Evolutionary conservation across 1,140 invertebrate genomes (phyloP).

Genomic region (Lucilia cuprina): DNA sequence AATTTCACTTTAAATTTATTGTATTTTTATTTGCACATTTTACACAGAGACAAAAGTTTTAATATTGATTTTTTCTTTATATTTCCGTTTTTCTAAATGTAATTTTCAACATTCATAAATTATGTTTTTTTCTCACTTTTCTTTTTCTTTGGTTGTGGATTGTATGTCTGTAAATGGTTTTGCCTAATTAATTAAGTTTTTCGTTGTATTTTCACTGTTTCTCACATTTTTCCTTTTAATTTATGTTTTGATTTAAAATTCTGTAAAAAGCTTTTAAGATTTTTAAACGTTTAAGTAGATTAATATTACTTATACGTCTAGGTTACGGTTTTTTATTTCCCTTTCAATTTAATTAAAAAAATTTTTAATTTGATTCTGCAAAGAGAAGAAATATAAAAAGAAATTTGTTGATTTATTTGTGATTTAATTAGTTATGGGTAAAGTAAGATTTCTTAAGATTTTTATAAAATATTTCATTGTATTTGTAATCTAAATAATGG

Average conservation of each 20-base stretch:
- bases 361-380: not conserved
- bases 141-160: too few species aligned
- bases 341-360: not conserved
- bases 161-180: not conserved
- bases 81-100: not conserved
- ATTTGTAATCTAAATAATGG: too few species aligned
- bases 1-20: not conserved
- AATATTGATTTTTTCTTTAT: not conserved
- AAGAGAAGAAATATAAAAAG: not conserved
- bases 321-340: not conserved
- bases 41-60: not conserved
- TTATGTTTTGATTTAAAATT: not conserved
- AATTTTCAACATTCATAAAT: constrained; percentile 1
- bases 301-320: not conserved
- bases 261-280: not conserved
- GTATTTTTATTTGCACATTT: not conserved
- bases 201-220: not conserved
- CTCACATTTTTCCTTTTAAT: not conserved
- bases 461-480: not conserved
- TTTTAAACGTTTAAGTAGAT: not conserved
- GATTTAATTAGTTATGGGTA: not conserved
- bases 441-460: not conserved
- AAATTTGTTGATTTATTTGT: not conserved
- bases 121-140: not conserved
- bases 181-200: constrained; percentile 1